phyloP scores from a whole-genome alignment of 2,888 invertebrate species.

The Limnephilus lunatus region DNA sequence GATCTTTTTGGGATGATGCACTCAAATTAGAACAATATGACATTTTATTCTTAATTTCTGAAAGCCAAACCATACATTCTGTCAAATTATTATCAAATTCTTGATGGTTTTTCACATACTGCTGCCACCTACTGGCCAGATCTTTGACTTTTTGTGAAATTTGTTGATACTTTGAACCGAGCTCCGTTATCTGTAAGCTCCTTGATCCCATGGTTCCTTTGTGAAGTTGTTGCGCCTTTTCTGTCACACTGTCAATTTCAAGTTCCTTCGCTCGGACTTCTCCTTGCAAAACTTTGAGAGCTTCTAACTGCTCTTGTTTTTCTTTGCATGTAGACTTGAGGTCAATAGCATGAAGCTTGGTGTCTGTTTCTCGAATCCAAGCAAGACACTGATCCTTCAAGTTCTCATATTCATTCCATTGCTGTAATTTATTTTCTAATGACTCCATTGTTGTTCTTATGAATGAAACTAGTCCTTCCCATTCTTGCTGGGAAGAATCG shows the following conservation, averaged over 20 bases:
- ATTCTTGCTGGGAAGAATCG: slow-evolving; percentile 92
- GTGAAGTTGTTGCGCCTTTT: slow-evolving; percentile 90
- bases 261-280: slow-evolving; percentile 93
- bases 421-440: slow-evolving; percentile 89
- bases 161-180: slow-evolving; percentile 95
- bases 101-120: slow-evolving; percentile 91
- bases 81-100: slow-evolving; percentile 89
- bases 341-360: slow-evolving; percentile 91
- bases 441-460: slow-evolving; percentile 87
- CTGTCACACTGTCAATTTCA: slow-evolving; percentile 95
- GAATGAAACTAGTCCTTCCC: slow-evolving; percentile 88
- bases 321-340: slow-evolving; percentile 88
- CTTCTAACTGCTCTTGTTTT: slow-evolving; percentile 90
- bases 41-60: slow-evolving; percentile 89
- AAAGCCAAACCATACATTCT: slow-evolving; percentile 90
- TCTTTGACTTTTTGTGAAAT: slow-evolving; percentile 94
- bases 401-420: slow-evolving; percentile 94
- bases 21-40: slow-evolving; percentile 91
- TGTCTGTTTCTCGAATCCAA: slow-evolving; percentile 94
- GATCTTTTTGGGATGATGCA: slow-evolving; percentile 88
- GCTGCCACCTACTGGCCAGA: slow-evolving; percentile 93
- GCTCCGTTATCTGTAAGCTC: slow-evolving; percentile 90
- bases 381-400: slow-evolving; percentile 89
- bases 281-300: slow-evolving; percentile 88
- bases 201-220: slow-evolving; percentile 85